Conservation (phyloP, 2,888 invertebrate genomes). For the Tenthredo notha region DNA sequence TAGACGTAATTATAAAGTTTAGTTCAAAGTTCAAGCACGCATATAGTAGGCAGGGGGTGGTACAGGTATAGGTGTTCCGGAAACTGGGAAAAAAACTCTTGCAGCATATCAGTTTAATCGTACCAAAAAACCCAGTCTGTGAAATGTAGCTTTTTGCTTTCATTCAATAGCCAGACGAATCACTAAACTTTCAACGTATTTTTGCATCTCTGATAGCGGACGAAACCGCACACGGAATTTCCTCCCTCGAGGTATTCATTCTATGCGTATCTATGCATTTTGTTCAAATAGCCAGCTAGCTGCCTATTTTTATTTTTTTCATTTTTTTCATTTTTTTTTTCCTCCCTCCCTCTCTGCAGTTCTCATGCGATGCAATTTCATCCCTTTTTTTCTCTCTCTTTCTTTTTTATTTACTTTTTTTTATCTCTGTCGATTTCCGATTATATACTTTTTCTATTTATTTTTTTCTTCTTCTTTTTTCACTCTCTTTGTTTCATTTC, state of each 20-base stretch:
- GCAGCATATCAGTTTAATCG: not conserved
- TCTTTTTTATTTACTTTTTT: not conserved
- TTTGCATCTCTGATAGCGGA: not conserved
- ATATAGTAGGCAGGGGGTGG: not conserved
- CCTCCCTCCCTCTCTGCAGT: not conserved
- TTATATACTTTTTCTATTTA: not conserved
- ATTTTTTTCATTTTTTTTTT: too few species aligned
- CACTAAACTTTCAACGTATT: slow-evolving; percentile 24
- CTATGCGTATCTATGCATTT: not conserved
- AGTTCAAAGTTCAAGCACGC: slow-evolving; percentile 10
- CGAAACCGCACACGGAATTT: not conserved
- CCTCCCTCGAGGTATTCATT: not conserved
- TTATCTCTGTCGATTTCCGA: slow-evolving; percentile 11
- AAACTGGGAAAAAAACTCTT: not conserved
- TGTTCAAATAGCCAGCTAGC: not conserved
- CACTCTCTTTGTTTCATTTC: slow-evolving; percentile 1
- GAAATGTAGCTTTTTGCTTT: slow-evolving; percentile 24
- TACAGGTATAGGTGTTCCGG: not conserved
- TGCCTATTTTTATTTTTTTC: not conserved
- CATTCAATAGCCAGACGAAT: slow-evolving; percentile 20
- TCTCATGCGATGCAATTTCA: not conserved
- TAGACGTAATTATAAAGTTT: slow-evolving; percentile 47
- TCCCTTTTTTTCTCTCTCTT: too few species aligned
- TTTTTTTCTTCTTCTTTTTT: not conserved
- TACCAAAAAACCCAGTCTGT: not conserved